A percentile compares a stretch with the other conserved stretches of the same genome.
Conservation (phyloP, 2,113 vertebrate genomes). For the Electrona antarctica region DNA sequence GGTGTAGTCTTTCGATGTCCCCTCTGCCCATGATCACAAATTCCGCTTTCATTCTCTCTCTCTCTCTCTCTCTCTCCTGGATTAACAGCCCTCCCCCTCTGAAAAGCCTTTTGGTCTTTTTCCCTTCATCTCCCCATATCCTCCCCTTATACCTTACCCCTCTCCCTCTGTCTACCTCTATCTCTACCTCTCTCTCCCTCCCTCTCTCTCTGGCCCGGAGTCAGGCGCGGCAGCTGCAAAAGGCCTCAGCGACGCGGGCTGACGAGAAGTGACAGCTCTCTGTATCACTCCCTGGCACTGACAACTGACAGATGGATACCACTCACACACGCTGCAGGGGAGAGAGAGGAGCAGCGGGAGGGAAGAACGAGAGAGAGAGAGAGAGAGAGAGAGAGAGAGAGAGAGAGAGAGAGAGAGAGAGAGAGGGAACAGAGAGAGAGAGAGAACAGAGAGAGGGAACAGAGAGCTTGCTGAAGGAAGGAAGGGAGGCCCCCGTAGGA, state of each 20-base stretch:
- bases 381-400: conserved; percentile 28
- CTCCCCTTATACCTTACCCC: conserved; percentile 1
- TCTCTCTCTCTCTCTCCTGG: conserved; percentile 33
- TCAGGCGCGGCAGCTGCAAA: conserved; percentile 92
- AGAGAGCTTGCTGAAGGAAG: conserved; percentile 17
- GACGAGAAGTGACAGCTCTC: conserved; percentile 98
- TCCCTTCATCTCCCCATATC: background rate
- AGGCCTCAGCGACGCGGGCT: conserved; percentile 90
- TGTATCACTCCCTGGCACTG: conserved; percentile 94
- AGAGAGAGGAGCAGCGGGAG: conserved; percentile 36
- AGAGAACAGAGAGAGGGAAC: conserved; percentile 23
- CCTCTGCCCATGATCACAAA: background rate
- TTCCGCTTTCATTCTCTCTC: conserved; percentile 25
- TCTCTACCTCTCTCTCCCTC: conserved; percentile 29
- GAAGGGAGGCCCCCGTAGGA: conserved; percentile 81
- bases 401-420: conserved; percentile 26
- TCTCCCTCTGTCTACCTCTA: conserved; percentile 41
- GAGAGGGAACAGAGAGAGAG: background rate
- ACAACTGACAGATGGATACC: conserved; percentile 99
- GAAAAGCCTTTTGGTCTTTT: conserved; percentile 36
- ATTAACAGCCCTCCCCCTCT: conserved; percentile 19
- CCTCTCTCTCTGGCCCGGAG: conserved; percentile 77
- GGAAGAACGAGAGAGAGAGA: conserved; percentile 19
- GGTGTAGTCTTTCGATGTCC: background rate
- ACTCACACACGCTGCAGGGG: conserved; percentile 89